A percentile compares a stretch with the other conserved stretches of the same genome.
These are phyloP conservation scores for Spermophilus dauricus DNA, from an alignment of 2,113 vertebrate genomes.

Conservation along the genomic window DNA sequence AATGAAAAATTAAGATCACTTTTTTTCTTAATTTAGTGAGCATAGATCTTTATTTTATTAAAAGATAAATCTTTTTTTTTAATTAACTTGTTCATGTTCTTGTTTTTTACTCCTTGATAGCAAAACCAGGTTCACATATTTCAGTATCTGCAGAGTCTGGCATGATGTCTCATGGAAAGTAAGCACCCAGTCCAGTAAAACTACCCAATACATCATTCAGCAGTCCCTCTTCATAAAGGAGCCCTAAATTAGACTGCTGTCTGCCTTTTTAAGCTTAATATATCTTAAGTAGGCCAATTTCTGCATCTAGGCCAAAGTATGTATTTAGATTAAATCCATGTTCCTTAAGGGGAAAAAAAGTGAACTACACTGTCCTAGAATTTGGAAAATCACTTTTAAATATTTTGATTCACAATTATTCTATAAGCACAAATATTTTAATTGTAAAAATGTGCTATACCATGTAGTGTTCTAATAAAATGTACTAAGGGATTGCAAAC, in stretches of 20 bases:
- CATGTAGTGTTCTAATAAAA: background rate
- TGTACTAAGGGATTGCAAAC: background rate
- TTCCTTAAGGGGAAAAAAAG: background rate
- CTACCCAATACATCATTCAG: background rate
- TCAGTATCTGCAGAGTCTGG: background rate
- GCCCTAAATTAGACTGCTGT: background rate
- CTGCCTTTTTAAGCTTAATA: background rate
- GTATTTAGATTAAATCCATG: background rate
- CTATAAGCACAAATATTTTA: background rate
- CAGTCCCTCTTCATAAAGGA: background rate
- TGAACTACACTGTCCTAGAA: background rate
- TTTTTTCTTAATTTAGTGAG: background rate
- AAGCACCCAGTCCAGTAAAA: background rate
- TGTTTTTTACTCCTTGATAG: background rate
- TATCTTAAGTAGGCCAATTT: background rate
- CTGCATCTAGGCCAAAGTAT: background rate
- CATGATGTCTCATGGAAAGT: rapidly evolving
- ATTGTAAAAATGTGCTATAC: background rate
- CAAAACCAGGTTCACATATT: background rate
- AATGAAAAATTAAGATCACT: background rate
- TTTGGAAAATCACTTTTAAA: constrained; percentile 8
- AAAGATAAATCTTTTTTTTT: background rate
- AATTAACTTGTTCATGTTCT: background rate
- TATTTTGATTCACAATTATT: constrained; percentile 13
- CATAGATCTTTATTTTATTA: background rate